A percentile compares a stretch with the other conserved stretches of the same genome.
Conservation (phyloP, 2,113 vertebrate genomes). For the Ammodytes marinus region DNA sequence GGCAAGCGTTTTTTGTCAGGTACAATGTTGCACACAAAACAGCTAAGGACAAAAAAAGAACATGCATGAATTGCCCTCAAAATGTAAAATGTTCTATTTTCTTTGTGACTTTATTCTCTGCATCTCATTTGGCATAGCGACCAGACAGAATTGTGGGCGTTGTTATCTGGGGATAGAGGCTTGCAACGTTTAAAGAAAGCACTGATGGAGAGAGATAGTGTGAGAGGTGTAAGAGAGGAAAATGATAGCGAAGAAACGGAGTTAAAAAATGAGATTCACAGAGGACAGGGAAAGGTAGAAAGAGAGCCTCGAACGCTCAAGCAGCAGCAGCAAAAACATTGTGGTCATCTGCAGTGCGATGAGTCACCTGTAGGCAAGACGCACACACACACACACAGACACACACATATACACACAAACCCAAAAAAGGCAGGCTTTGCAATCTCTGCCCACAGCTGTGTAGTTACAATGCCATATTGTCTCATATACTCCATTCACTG, state of each 20-base stretch:
- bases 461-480: constrained; percentile 66
- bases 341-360: constrained; percentile 84
- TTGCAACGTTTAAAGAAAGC: constrained; percentile 45
- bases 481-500: constrained; percentile 50
- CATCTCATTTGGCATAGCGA: constrained; percentile 18
- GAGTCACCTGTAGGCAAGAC: constrained; percentile 83
- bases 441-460: constrained; percentile 75
- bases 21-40: constrained; percentile 19
- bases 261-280: constrained; percentile 35
- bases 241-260: constrained; percentile 7
- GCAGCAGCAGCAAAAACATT: constrained; percentile 72
- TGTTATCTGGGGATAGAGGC: constrained; percentile 42
- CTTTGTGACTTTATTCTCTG: constrained; percentile 34
- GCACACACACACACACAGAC: constrained; percentile 42
- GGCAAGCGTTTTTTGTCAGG: constrained; percentile 6
- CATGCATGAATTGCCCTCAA: constrained; percentile 3
- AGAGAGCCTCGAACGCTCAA: constrained; percentile 64
- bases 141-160: constrained; percentile 1
- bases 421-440: constrained; percentile 65
- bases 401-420: constrained; percentile 44
- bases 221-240: constrained; percentile 11
- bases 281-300: constrained; percentile 57
- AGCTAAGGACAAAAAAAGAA: not conserved
- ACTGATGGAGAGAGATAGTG: constrained; percentile 43
- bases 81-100: constrained; percentile 30